Base-by-base conservation (phyloP, 2,113 vertebrate species). In the Prolemur simus region DNA sequence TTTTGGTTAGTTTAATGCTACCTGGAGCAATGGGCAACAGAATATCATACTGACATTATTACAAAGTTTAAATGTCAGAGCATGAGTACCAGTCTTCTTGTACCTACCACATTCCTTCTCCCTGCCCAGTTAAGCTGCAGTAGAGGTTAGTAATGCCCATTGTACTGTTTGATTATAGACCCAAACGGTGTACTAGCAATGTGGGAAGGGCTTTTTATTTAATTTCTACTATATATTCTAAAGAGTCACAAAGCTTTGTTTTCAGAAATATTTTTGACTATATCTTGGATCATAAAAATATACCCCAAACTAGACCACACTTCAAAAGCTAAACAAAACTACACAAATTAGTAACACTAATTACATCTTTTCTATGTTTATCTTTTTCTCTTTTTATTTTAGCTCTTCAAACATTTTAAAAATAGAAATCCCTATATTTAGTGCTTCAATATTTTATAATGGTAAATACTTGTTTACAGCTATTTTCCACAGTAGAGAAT, bases 401-500 rank as follows among this genome's bases (percentile, higher is more conserved):
- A 87, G 76, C 4, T 86, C n/a, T 92, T 93, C 58, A 52, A 95
- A 74, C 5, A 34, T 20, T 96, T 89, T 88, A 92, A 96, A 87
- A 90, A 96, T 84, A 83, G 39, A 91, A 86, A 20, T 76, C 45
- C 14, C 39, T 89, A 47, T 69, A 3, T 83, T 93, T 77, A 93
- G 56, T 6, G 29, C 32, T 8, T 93, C 20, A 68, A 14, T 88
- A 93, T 96, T 92, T 96, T 80, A 90, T 56, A 66, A 92, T 45
- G 32, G 56, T 74, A 88, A 95, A 25, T 45, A 69, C 34, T 92
- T 96, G 60, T 91, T 96, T 89, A 86, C 76, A 90, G 87, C 81
- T 94, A 18, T 74, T 95, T 97, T 86, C 49, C 34, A 64, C 49
- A 95, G 73, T 76, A 68, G 80, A 91, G 60, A 73, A 76, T 84